Conservation (phyloP, 2,113 vertebrate species). For the Hippocampus guttulatus region DNA sequence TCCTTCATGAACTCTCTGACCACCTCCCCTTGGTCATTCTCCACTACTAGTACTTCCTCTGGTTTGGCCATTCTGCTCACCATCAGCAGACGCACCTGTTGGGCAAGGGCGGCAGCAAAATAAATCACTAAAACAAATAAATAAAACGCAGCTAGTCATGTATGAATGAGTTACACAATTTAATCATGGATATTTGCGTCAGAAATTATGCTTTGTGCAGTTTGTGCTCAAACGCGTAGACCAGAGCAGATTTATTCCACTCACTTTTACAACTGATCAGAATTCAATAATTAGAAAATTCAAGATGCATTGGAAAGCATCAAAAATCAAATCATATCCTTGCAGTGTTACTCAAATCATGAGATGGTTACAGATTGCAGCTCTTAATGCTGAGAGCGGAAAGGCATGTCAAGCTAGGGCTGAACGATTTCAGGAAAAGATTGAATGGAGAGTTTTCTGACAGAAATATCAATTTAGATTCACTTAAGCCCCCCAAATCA, state of each 20-base stretch:
- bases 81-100: slow-evolving; percentile 94
- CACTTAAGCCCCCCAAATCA: too few species aligned
- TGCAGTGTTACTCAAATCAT: too few species aligned
- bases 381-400: neutral
- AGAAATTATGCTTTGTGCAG: neutral
- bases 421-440: neutral
- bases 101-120: neutral
- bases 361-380: too few species aligned
- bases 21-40: slow-evolving; percentile 98
- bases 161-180: neutral
- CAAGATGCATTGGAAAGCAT: too few species aligned
- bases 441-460: neutral
- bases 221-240: too few species aligned
- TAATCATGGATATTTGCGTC: neutral
- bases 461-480: neutral
- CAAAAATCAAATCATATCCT: too few species aligned
- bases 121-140: neutral
- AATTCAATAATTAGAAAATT: too few species aligned
- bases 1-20: slow-evolving; percentile 99
- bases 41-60: slow-evolving; percentile 96
- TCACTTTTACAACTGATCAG: too few species aligned
- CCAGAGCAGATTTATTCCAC: too few species aligned
- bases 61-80: slow-evolving; percentile 99
- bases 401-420: too few species aligned
- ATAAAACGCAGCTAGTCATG: neutral